These are phyloP conservation scores for Pseudopipra pipra DNA, from an alignment of 2,113 vertebrate species.

Conservation along the genomic window DNA sequence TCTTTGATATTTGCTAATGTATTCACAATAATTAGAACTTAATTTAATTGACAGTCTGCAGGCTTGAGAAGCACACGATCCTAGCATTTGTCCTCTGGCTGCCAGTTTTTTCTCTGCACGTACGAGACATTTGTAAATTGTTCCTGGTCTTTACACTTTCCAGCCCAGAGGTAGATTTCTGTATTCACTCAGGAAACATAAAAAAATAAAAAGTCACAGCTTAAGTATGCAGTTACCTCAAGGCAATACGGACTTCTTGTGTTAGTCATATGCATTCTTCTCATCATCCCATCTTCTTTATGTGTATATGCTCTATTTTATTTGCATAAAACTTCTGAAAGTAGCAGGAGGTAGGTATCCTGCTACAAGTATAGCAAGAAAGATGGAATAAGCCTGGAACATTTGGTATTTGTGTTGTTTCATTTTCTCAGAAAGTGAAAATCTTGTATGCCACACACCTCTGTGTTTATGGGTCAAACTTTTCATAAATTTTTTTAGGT, in stretches of 20 bases:
- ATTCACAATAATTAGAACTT: slow-evolving; percentile 45
- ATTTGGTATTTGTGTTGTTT: neutral
- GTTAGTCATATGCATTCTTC: neutral
- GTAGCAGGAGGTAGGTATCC: neutral
- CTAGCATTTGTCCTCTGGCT: slow-evolving; percentile 1
- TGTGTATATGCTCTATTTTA: neutral
- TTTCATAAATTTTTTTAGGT: neutral
- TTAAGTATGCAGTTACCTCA: neutral
- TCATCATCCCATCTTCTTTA: neutral
- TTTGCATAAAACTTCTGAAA: neutral
- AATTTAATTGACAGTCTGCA: slow-evolving; percentile 27
- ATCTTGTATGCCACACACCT: neutral
- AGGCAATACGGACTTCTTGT: neutral
- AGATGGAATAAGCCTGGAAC: neutral
- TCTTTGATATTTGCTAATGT: slow-evolving; percentile 43
- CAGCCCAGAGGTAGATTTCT: neutral
- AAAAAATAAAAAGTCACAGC: neutral
- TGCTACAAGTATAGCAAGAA: neutral
- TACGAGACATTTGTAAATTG: neutral
- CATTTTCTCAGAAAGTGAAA: neutral
- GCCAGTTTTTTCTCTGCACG: neutral
- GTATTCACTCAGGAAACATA: neutral
- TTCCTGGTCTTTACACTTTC: neutral
- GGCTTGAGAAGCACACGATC: neutral
- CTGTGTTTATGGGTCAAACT: neutral